These are phyloP conservation scores for Dolomedes plantarius DNA, from an alignment of 2,888 invertebrate genomes.

Conservation along the genomic window DNA sequence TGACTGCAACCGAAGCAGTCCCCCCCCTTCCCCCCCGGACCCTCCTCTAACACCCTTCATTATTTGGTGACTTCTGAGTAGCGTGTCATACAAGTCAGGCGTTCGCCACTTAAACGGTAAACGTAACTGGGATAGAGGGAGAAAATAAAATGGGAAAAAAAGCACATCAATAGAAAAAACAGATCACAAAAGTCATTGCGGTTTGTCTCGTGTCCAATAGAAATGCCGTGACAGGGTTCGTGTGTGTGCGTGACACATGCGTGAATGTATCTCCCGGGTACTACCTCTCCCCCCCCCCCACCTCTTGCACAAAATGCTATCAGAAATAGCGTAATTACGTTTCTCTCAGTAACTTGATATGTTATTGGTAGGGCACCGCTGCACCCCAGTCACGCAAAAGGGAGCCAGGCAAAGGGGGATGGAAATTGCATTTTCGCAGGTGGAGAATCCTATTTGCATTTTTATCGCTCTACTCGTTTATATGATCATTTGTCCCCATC, in stretches of 20 bases:
- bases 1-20: too few species aligned
- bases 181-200: conserved; percentile 35
- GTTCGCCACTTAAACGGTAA: conserved; percentile 11
- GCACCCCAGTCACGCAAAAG: background rate
- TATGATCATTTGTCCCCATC: too few species aligned
- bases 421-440: too few species aligned
- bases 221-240: conserved; percentile 50
- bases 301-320: too few species aligned
- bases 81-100: background rate
- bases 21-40: background rate
- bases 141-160: background rate
- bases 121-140: background rate
- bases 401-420: background rate
- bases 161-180: conserved; percentile 5
- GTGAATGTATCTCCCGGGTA: conserved; percentile 9
- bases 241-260: conserved; percentile 48
- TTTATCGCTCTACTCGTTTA: too few species aligned
- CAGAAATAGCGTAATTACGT: conserved; percentile 17
- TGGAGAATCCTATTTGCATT: too few species aligned
- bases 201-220: conserved; percentile 34
- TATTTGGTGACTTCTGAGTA: background rate
- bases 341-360: conserved; percentile 53
- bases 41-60: background rate
- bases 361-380: conserved; percentile 39
- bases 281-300: background rate